Base-by-base conservation (phyloP, 2,888 invertebrate genomes). In the Drosophila neutralis region DNA sequence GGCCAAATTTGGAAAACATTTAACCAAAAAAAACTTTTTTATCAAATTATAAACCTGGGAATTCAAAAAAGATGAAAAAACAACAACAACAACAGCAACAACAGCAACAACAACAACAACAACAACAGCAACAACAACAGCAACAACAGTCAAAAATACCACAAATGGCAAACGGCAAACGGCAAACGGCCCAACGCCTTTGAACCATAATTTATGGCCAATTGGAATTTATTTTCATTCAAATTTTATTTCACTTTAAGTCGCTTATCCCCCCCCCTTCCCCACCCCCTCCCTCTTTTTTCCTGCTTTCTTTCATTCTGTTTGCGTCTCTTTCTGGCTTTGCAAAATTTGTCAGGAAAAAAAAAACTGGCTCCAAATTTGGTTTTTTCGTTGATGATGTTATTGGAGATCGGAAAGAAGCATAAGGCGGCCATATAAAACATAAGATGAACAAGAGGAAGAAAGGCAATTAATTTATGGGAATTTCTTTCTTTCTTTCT, bases 131-230 rank as follows among this genome's bases (percentile, higher is more conserved):
- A 8, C 2, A 31, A 2, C 8, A 31, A 8, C 8, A 29, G 27
- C 31, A 31, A 33, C 33, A 36, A 36, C 36, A 45, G 7, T 4
- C 38, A 18, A 18, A 54, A 54, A 45, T 11, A 69, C 35, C 56
- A 42, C 64, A 69, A 77, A 77, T 57, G 76, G 76, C 75, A 74
- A 71, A 72, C 73, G 72, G 76, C 75, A 74, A 71, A 72, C 73
- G 72, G 79, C 79, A 67, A 73, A 67, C 64, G 76, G 58, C 54
- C 58, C 68, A 77, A 76, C 78, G 90, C 90, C 89, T 85, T 85
- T 90, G 87, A 90, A 86, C 89, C 71, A 75, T 89, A 75, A 90
- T 86, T 86, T 86, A 86, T 81, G 89, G 77, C 64, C 83, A 88
- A 86, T 89, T 86, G 70, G 75, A 81, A 52, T 89, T 80, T 78